These are phyloP conservation scores for Aphyosemion australe DNA, from an alignment of 2,113 vertebrate species.

Conservation along the genomic window DNA sequence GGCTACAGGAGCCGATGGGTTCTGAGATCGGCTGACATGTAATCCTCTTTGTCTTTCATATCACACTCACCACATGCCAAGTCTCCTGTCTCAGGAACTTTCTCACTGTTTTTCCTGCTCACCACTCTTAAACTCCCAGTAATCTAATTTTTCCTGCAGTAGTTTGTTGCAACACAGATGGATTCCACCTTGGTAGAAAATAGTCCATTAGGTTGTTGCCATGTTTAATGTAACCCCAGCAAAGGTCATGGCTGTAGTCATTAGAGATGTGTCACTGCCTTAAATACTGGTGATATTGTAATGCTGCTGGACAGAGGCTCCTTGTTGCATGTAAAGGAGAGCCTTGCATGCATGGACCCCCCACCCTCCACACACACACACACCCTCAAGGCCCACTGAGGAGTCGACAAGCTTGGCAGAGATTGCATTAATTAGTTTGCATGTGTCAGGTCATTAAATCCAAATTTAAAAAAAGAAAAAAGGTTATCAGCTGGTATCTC, in stretches of 20 bases:
- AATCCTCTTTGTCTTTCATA: slow-evolving; percentile 16
- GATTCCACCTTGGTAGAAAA: slow-evolving; percentile 11
- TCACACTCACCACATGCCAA: not conserved
- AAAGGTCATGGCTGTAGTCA: slow-evolving; percentile 52
- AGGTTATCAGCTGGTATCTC: slow-evolving; percentile 3
- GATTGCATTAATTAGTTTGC: slow-evolving; percentile 66
- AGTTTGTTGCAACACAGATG: slow-evolving; percentile 20
- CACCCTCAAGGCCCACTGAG: slow-evolving; percentile 15
- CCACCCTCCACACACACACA: slow-evolving; percentile 7
- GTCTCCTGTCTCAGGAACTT: slow-evolving; percentile 9
- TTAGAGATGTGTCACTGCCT: slow-evolving; percentile 44
- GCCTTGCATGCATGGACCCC: slow-evolving; percentile 34
- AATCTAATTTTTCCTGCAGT: slow-evolving; percentile 19
- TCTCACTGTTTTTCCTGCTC: slow-evolving; percentile 1
- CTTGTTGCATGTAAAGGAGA: slow-evolving; percentile 24
- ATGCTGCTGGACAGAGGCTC: slow-evolving; percentile 37
- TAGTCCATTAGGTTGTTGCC: not conserved
- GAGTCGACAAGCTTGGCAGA: slow-evolving; percentile 61
- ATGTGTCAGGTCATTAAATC: slow-evolving; percentile 36
- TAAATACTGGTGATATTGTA: slow-evolving; percentile 18
- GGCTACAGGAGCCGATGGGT: not conserved
- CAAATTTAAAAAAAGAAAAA: slow-evolving; percentile 23
- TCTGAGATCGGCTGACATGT: not conserved
- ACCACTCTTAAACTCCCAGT: slow-evolving; percentile 10
- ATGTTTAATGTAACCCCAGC: slow-evolving; percentile 25